Evolutionary conservation across 2,113 vertebrate genomes (phyloP), one percentile per base, ranked within the genome.

Genomic region (Pimephales promelas): DNA sequence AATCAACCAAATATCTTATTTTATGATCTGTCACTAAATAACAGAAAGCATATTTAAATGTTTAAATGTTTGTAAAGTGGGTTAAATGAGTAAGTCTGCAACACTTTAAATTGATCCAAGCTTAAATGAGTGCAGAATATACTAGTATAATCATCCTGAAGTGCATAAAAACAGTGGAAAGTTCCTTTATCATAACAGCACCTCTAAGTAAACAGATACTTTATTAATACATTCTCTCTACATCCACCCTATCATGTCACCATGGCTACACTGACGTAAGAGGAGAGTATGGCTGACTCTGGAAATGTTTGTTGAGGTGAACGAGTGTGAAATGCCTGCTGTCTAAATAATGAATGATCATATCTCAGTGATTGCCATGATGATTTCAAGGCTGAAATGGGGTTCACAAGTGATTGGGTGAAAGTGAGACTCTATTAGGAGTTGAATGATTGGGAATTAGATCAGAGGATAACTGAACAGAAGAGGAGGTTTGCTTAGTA

Each of bases 181-280:
- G 59, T 81, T 70, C 0, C 47, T 70, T 57, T 59, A 74, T 31
- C 56, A 77, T 31, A 79, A 75, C 40, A 56, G 14, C 45, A 49
- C 49, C 49, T 72, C 43, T 62, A 56, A 81, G 45, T 45, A 81
- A 81, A 86, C 62, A 57, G 64, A 71, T 72, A 78, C 28, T 75
- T 71, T 79, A 81, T 82, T 83, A 83, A 62, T 62, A 64, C 62
- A 81, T 71, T 78, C 77, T 59, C 71, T 47, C 74, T 47, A 77
- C 70, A 83, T 84, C 76, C 81, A 24, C 70, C 49, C n/a, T 64
- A 52, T 28, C 66, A 56, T 57, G 81, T 88, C 79, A 70, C 88
- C 88, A 88, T 88, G 86, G 81, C 83, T 85, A 87, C 81, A n/a
- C 62, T 87, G 74, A 88, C 26, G 47, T 83, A 75, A 24, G 56